These are phyloP conservation scores for Salvelinus sp. DNA, from an alignment of 2,113 vertebrate genomes.

Conservation along the genomic window DNA sequence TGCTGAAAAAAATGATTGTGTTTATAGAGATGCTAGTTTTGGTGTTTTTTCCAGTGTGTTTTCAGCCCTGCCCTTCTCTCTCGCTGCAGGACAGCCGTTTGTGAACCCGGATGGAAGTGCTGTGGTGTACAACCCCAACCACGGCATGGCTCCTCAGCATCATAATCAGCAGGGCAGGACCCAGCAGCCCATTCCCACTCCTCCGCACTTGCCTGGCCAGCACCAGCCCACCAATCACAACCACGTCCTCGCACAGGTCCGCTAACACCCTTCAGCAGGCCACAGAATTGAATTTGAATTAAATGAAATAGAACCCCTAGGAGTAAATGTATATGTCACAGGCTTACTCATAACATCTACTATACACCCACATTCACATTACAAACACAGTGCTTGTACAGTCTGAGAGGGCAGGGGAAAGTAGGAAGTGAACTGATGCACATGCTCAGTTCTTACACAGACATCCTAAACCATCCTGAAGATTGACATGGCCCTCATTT, in stretches of 20 bases:
- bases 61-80: background rate
- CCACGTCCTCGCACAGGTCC: conserved; percentile 84
- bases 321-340: too few species aligned
- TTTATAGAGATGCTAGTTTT: background rate
- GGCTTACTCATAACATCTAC: too few species aligned
- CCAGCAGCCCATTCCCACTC: conserved; percentile 78
- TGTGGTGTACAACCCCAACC: conserved; percentile 85
- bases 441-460: background rate
- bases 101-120: conserved; percentile 84
- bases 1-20: background rate
- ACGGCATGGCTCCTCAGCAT: conserved; percentile 65
- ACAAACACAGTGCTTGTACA: too few species aligned
- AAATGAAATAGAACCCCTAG: too few species aligned
- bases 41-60: background rate
- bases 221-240: conserved; percentile 79
- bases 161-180: conserved; percentile 43
- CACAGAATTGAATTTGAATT: too few species aligned
- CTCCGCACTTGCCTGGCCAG: too few species aligned
- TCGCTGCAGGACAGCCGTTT: conserved; percentile 82
- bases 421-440: too few species aligned
- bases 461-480: background rate
- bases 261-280: conserved; percentile 5
- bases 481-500: background rate
- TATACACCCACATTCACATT: too few species aligned
- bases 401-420: too few species aligned